A percentile compares a stretch with the other conserved stretches of the same genome.
These are phyloP conservation scores for Gambelia wislizenii DNA, from an alignment of 2,797 vertebrate species.

Conservation along the genomic window DNA sequence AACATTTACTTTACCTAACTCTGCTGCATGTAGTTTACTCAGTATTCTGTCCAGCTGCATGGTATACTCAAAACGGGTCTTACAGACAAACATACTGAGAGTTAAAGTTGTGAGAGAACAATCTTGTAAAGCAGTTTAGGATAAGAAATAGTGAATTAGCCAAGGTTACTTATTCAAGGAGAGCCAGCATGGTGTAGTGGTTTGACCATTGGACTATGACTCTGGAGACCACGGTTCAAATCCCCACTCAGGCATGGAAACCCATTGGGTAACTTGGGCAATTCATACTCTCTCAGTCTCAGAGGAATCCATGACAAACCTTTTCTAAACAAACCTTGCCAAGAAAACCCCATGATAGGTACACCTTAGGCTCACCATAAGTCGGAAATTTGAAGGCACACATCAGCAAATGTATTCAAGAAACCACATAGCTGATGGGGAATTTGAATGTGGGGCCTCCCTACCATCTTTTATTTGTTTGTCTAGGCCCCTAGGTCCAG, in stretches of 20 bases:
- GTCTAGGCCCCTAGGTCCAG: not conserved
- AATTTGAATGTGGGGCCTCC: not conserved
- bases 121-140: not conserved
- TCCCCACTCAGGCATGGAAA: too few species aligned
- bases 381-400: too few species aligned
- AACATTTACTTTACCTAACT: not conserved
- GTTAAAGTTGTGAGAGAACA: not conserved
- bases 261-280: too few species aligned
- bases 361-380: too few species aligned
- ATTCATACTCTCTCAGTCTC: too few species aligned
- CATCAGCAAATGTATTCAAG: not conserved
- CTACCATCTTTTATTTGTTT: not conserved
- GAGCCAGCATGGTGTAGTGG: too few species aligned
- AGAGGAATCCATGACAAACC: too few species aligned
- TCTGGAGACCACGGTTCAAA: too few species aligned
- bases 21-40: not conserved
- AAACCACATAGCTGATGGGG: not conserved
- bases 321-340: too few species aligned
- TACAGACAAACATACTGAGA: not conserved
- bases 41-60: not conserved
- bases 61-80: not conserved
- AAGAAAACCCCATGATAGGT: too few species aligned
- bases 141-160: not conserved
- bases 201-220: too few species aligned
- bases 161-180: not conserved